phyloP scores from a whole-genome alignment of 2,888 invertebrate species.

The Brachypalpus laphriformis region DNA sequence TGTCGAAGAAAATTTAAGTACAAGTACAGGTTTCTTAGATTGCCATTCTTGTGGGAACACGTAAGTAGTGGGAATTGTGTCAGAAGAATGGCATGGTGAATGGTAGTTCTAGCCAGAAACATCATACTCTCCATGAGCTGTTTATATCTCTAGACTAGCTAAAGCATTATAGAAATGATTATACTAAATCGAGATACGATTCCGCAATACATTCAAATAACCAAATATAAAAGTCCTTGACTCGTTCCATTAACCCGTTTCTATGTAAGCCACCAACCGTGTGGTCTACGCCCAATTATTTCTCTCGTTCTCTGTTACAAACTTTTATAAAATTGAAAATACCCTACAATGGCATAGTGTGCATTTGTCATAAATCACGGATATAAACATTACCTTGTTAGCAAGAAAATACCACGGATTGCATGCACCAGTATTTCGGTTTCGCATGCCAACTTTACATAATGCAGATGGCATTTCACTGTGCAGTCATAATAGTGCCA shows the following conservation, averaged over 20 bases:
- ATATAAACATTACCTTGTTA: constrained; percentile 52
- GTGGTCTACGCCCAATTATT: background rate
- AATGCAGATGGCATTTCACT: constrained; percentile 44
- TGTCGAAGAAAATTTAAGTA: no score
- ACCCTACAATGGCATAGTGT: constrained; percentile 1
- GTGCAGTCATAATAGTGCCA: constrained; percentile 34
- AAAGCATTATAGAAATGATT: no score
- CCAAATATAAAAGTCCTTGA: background rate
- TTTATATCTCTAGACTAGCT: no score
- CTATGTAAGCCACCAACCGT: background rate
- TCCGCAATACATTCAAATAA: no score
- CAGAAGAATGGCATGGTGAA: no score
- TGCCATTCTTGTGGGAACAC: no score
- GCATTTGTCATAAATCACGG: constrained; percentile 50
- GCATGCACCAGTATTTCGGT: constrained; percentile 48
- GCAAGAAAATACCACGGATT: constrained; percentile 11
- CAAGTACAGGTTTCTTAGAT: no score
- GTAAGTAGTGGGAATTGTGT: no score
- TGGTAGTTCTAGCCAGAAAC: no score
- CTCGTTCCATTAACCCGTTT: background rate
- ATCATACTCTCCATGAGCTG: no score
- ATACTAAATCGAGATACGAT: no score
- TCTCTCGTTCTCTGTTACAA: background rate
- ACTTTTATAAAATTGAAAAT: constrained; percentile 19
- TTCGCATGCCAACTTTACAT: constrained; percentile 63